Conservation (phyloP, 2,888 invertebrate species). For the Julus scanicus region DNA sequence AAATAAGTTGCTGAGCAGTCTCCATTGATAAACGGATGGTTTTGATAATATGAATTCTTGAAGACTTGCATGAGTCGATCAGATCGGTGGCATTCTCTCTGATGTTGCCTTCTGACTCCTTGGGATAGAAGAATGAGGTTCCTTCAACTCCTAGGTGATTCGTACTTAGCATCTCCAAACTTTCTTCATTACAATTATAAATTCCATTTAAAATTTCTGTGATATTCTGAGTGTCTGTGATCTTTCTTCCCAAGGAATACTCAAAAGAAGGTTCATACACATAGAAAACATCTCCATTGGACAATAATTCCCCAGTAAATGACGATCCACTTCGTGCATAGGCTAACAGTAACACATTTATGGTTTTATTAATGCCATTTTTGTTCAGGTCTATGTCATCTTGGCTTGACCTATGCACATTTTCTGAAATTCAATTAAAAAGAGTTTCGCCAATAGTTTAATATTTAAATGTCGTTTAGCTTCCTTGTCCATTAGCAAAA, state of each 20-base stretch:
- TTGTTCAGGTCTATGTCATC: too few species aligned
- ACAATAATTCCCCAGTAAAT: slow-evolving; percentile 54
- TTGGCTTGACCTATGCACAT: background rate
- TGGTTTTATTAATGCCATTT: background rate
- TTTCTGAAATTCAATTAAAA: background rate
- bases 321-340: slow-evolving; percentile 57
- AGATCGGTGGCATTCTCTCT: background rate
- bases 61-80: slow-evolving; percentile 10
- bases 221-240: background rate
- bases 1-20: background rate
- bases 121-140: slow-evolving; percentile 48
- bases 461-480: background rate
- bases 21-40: slow-evolving; percentile 54
- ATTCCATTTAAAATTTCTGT: background rate
- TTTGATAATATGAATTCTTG: slow-evolving; percentile 49
- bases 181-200: slow-evolving; percentile 46
- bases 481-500: too few species aligned
- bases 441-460: background rate
- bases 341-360: slow-evolving; percentile 55
- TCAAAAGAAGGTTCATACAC: slow-evolving; percentile 57
- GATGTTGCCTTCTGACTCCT: background rate
- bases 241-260: background rate
- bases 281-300: slow-evolving; percentile 53
- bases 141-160: slow-evolving; percentile 5
- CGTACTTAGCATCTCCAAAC: slow-evolving; percentile 16